Evolutionary conservation across 2,113 vertebrate species (phyloP).

Genomic region (Progne subis): DNA sequence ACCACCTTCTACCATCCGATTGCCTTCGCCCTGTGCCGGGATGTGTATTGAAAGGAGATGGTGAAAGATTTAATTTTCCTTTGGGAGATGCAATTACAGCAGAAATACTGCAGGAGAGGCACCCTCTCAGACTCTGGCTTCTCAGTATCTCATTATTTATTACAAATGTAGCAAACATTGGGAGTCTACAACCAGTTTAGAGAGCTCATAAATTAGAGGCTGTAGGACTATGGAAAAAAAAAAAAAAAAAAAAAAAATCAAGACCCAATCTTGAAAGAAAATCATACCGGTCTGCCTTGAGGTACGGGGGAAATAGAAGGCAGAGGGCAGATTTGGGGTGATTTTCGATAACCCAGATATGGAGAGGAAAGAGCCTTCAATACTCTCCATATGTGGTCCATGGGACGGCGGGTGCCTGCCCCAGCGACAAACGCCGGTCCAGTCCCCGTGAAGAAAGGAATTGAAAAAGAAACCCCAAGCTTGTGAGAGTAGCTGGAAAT

Average conservation of each 20-base stretch:
- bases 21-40: background rate
- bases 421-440: background rate
- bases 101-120: conserved; percentile 62
- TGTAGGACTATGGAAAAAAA: background rate
- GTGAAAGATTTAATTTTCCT: conserved; percentile 59
- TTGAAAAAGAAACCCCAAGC: background rate
- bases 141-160: conserved; percentile 73
- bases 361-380: background rate
- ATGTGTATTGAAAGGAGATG: conserved; percentile 12
- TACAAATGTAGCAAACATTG: conserved; percentile 62
- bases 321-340: background rate
- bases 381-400: no score
- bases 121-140: conserved; percentile 43
- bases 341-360: background rate
- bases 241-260: background rate
- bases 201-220: conserved; percentile 58
- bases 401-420: background rate
- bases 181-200: conserved; percentile 25
- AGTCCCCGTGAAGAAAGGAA: background rate
- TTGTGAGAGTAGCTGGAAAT: background rate
- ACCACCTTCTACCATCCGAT: background rate
- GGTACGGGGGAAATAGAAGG: background rate
- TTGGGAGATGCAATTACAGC: conserved; percentile 65
- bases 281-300: background rate
- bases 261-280: background rate